Base-by-base conservation (phyloP, 23 tunicate species). In the Halocynthia roretzi region DNA sequence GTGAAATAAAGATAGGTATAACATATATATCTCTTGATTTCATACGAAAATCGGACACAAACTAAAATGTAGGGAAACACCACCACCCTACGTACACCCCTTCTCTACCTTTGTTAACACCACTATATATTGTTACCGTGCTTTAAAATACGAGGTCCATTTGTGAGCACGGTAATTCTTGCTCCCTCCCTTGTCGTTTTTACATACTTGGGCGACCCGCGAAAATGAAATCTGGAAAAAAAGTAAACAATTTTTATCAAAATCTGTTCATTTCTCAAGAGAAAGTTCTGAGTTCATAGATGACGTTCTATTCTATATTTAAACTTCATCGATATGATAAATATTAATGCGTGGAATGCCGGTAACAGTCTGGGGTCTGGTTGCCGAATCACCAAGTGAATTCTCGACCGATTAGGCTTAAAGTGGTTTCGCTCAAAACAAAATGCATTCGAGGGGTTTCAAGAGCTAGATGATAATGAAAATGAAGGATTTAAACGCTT, bases 61-160 rank as follows among this genome's bases (percentile, higher is more conserved):
- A 56, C 62, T 10, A 56, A 56, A 56, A 12, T 10, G 12, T 10
- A 56, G 12, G 62, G 10, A 10, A 56, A 56, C 62, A 57, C 62
- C 14, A 12, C 14, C 62, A 57, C 62, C 12, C 14, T 57, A 11
- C 62, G 62, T 11, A 12, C 14, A 57, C 62, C 14, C 17, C 64
- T 4, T 15, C 4, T 60, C 2, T 60, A 60, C n/a, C 17, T 4
- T 0, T 15, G 64, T 60, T 15, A 15, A 15, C 17, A 60, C 64
- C 17, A 18, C 64, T n/a, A 15, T 68, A 44, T 52, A 21, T 50
- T 17, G 44, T 65, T 68, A 88, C 95, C 95, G 82, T 56, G 95
- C 95, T 74, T 83, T 88, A 67, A 83, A 88, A 63, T 83, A 88
- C 17, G 95, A 78, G 17, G 95, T 88, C 95, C 95, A 88, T 68